These are phyloP conservation scores for Eupithecia abbreviata DNA, from an alignment of 2,888 invertebrate genomes.

Conservation along the genomic window DNA sequence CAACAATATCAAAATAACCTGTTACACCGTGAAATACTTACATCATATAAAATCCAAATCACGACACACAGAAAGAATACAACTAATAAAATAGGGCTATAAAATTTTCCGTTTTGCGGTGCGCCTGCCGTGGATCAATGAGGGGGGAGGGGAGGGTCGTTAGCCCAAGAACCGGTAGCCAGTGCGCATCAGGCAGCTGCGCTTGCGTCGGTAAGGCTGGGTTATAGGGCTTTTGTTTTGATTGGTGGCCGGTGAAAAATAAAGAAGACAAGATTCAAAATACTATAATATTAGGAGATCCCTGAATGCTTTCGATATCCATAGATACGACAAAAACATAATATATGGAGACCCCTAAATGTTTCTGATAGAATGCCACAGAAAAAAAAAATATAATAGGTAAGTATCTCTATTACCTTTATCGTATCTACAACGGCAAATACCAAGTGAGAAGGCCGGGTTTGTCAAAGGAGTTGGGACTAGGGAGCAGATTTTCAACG, in stretches of 20 bases:
- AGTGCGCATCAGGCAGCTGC: slow-evolving; percentile 79
- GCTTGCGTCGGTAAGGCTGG: slow-evolving; percentile 62
- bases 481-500: too few relatives aligned
- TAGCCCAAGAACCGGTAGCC: slow-evolving; percentile 82
- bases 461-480: too few relatives aligned
- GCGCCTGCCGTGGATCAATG: slow-evolving; percentile 50
- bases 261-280: background rate
- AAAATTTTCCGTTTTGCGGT: slow-evolving; percentile 69
- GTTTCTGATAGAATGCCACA: too few relatives aligned
- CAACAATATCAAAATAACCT: background rate
- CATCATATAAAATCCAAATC: background rate
- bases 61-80: slow-evolving; percentile 17
- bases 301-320: too few relatives aligned
- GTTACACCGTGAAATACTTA: background rate
- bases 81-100: slow-evolving; percentile 51
- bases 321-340: too few relatives aligned
- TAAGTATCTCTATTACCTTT: too few relatives aligned
- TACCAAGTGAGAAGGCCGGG: too few relatives aligned
- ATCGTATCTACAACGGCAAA: too few relatives aligned
- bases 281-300: background rate
- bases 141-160: slow-evolving; percentile 64
- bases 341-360: too few relatives aligned
- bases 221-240: slow-evolving; percentile 37
- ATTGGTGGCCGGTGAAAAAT: background rate
- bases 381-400: too few relatives aligned